Conservation (phyloP, 2,888 invertebrate species). For the Nemoura dubitans region DNA sequence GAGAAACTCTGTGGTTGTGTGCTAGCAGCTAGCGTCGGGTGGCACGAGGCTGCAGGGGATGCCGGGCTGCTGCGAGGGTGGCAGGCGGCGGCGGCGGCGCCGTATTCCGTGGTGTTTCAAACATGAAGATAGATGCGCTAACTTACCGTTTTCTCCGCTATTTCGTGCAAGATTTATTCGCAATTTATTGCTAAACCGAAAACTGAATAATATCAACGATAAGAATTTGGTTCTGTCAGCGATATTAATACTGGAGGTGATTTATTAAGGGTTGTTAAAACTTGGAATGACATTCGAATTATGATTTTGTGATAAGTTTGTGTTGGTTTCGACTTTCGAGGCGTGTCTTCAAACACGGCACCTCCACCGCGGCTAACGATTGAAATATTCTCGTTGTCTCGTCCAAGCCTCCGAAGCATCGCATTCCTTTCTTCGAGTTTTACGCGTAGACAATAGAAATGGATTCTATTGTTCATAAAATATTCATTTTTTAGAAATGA, state of each 20-base stretch:
- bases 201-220: conserved; percentile 12
- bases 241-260: neutral
- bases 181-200: neutral
- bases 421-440: neutral
- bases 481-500: neutral
- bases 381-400: neutral
- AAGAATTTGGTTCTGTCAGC: conserved; percentile 5
- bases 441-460: conserved; percentile 4
- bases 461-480: neutral
- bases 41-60: neutral
- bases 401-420: neutral
- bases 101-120: neutral
- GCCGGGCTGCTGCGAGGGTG: neutral
- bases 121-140: conserved; percentile 4
- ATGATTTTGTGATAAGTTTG: neutral
- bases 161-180: conserved; percentile 7
- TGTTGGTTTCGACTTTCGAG: neutral
- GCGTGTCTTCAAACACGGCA: neutral
- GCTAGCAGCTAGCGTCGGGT: neutral
- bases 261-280: neutral
- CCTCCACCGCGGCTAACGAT: neutral
- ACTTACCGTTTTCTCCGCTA: conserved; percentile 3
- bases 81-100: neutral
- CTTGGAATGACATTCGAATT: neutral
- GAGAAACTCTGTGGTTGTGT: conserved; percentile 2